Evolutionary conservation across 2,797 vertebrate species (phyloP).

Genomic region (Rhyacichthys aspro): DNA sequence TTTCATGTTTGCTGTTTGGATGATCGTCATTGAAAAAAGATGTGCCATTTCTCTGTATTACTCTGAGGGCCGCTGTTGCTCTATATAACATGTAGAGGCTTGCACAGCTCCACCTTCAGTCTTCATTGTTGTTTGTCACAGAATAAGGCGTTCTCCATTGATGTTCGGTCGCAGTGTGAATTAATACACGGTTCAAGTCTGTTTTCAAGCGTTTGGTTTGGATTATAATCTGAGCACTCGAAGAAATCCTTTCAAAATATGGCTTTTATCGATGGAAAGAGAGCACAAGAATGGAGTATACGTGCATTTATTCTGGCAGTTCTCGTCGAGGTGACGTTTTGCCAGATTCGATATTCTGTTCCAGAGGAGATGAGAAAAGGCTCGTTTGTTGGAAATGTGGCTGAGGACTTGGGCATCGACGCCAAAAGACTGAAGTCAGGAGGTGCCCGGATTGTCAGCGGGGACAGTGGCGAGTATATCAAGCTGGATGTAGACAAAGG

Average conservation of each 20-base stretch:
- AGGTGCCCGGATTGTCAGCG: constrained; percentile 53
- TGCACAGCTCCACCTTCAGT: constrained; percentile 15
- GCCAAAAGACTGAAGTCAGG: constrained; percentile 48
- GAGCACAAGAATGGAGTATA: constrained; percentile 33
- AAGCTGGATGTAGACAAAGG: constrained; percentile 67
- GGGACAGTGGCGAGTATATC: constrained; percentile 65
- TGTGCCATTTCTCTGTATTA: constrained; percentile 24
- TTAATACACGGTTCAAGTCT: neutral
- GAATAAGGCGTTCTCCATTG: constrained; percentile 2
- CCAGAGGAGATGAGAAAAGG: constrained; percentile 69
- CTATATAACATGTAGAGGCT: constrained; percentile 12
- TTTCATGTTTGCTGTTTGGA: no score
- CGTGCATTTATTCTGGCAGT: constrained; percentile 48
- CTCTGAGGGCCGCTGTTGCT: constrained; percentile 66
- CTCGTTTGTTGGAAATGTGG: constrained; percentile 66
- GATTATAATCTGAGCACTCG: neutral
- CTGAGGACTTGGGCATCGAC: constrained; percentile 67
- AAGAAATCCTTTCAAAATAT: constrained; percentile 16
- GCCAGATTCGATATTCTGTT: constrained; percentile 64
- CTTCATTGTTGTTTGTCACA: neutral
- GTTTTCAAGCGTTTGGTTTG: no score
- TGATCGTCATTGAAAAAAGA: neutral
- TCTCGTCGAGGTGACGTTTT: constrained; percentile 39
- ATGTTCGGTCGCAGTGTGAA: constrained; percentile 3
- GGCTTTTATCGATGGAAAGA: neutral